Evolutionary conservation across 2,113 vertebrate genomes (phyloP), one percentile per base, ranked within the genome.

Genomic region (Charina bottae): DNA sequence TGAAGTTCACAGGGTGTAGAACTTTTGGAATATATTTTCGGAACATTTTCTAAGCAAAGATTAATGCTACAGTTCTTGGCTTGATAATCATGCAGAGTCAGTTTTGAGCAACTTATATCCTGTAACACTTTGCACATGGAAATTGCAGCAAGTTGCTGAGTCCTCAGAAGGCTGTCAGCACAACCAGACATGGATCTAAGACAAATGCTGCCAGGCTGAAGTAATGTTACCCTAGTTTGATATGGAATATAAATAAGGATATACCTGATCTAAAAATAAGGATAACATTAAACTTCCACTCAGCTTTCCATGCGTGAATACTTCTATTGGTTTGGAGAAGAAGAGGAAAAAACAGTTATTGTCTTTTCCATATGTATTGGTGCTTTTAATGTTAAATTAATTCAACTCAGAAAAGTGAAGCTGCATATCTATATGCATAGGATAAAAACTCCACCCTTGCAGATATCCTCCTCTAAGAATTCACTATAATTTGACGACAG

Each of bases 61-160:
- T 90, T 90, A 95, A 92, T 94, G 89, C 53, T 89, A 93, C 95
- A 89, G 53, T 53, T 54, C 8, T 93, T 95, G n/a, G 89, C 15
- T 93, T 96, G 90, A 94, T 86, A 97, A 93, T 89, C 58, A 93
- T 28, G 13, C 6, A 15, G 91, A 89, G n/a, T 93, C 93, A 93
- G 94, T 95, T 95, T 93, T 6, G 91, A 89, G 59, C 83, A 94
- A 46, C 15, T 93, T 94, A 88, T 93, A 92, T 93, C 90, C 93
- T 93, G 94, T 93, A 94, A 89, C 64, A 91, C 15, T 89, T 92
- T 91, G 23, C 19, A 89, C 56, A 91, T 62, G 86, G 87, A 95
- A 96, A 93, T 86, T 91, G 83, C 88, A 93, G 89, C 68, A 91
- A 93, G 58, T 54, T 92, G 56, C 56, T 92, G 87, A 89, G 89